Conservation (phyloP, 2,888 invertebrate genomes). For the Scaptomyza caliginosa region DNA sequence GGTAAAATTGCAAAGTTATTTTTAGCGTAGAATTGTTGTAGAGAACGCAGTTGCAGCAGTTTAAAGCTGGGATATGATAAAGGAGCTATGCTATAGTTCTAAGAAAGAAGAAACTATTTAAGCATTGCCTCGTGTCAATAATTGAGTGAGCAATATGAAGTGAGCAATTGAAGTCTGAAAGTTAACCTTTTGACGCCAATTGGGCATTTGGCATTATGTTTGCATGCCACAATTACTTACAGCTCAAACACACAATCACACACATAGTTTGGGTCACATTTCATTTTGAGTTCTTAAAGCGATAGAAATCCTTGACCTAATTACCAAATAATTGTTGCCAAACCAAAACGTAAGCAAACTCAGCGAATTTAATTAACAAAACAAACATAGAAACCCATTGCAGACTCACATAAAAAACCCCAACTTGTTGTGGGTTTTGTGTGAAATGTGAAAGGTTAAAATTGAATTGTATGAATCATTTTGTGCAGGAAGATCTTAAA, state of each 20-base stretch:
- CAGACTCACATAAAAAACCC: constrained; percentile 36
- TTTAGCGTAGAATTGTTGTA: constrained; percentile 3
- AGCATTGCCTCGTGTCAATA: not conserved
- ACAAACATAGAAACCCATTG: constrained; percentile 64
- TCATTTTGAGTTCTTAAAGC: constrained; percentile 40
- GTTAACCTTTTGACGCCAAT: constrained; percentile 14
- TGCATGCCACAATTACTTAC: constrained; percentile 74
- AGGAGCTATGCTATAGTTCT: too few species aligned
- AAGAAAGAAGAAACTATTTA: too few species aligned
- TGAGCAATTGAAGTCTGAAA: constrained; percentile 30
- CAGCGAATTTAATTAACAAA: constrained; percentile 74
- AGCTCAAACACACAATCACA: not conserved
- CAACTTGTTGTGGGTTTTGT: constrained; percentile 7
- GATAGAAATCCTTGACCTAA: constrained; percentile 76
- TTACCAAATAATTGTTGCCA: constrained; percentile 77
- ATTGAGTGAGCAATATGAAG: constrained; percentile 8
- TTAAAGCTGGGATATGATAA: not conserved
- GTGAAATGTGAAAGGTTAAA: constrained; percentile 54
- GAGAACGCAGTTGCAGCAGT: not conserved
- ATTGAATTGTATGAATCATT: constrained; percentile 2
- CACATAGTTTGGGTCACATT: constrained; percentile 33
- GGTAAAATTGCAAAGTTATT: constrained; percentile 17
- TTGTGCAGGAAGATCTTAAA: too few species aligned
- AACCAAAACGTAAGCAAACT: constrained; percentile 40
- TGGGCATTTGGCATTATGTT: constrained; percentile 53